Base-by-base conservation (phyloP, 2,797 vertebrate genomes). In the Chromobotia macracanthus region DNA sequence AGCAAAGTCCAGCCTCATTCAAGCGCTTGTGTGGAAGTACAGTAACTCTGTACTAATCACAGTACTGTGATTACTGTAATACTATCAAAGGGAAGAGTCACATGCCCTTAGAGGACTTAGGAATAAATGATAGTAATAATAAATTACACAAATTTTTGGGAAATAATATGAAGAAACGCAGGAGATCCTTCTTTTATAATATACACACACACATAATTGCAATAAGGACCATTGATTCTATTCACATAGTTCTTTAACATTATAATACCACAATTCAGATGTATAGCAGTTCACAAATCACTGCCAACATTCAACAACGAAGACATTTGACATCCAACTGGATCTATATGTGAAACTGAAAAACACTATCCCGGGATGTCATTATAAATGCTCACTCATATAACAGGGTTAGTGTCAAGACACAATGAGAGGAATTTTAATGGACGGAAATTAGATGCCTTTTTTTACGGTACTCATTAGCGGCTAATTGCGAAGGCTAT, bases 11-110 rank as follows among this genome's bases (percentile, higher is more conserved):
- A 72, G 51, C 67, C 68, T 69, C 50, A 75, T 80, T 82, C 61
- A 77, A 58, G 61, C 58, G 5, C 12, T 72, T 21, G 1, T 28
- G 58, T 35, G 41, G 68, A 80, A 53, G 63, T 72, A 60, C 61
- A 72, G 58, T 82, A 82, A 75, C 60, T 25, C 72, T 82, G n/a
- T n/a, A n/a, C n/a, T n/a, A n/a, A n/a, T n/a, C n/a, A n/a, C n/a
- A n/a, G n/a, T n/a, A n/a, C n/a, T n/a, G 75, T 84, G 80, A 76
- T 80, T 80, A 72, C 63, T 82, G 61, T 79, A 79, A 75, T 79
- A 63, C 51, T 72, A 75, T 82, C 76, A 82, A 72, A 84, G 72
- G 67, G 46, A 9, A 81, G 53, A 72, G 53, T 15, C 67, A 11
- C 50, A 55, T 71, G 55, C 38, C 80, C 67, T 79, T 23, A 61